Percentiles rank a stretch among this genome's conserved stretches.
Evolutionary conservation across 2,797 vertebrate species (phyloP).

Genomic region (Enteromius afrohamiltoni): DNA sequence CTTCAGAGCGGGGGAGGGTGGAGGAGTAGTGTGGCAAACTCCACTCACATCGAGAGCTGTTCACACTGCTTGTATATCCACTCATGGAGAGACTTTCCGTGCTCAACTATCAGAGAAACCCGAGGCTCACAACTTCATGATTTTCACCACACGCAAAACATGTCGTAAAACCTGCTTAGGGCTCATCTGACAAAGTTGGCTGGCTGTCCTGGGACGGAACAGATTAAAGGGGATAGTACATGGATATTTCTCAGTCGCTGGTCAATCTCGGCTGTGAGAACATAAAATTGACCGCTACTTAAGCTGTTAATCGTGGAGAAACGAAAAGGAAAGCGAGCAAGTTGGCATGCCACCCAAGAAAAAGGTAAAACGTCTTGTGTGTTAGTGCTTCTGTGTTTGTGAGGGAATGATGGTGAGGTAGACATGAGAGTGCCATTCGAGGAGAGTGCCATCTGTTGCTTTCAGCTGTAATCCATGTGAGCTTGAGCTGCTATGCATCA

Average conservation of each 20-base stretch:
- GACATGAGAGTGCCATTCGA: constrained; percentile 63
- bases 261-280: constrained; percentile 20
- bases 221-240: constrained; percentile 42
- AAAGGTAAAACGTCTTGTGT: constrained; percentile 70
- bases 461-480: constrained; percentile 74
- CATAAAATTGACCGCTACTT: constrained; percentile 17
- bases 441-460: constrained; percentile 77
- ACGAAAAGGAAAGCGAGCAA: constrained; percentile 48
- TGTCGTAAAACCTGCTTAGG: constrained; percentile 14
- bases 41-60: constrained; percentile 60
- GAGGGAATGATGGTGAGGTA: constrained; percentile 46
- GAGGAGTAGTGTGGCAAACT: constrained; percentile 62
- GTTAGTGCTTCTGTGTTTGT: constrained; percentile 4
- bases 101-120: neutral
- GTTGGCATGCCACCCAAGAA: constrained; percentile 80
- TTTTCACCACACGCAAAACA: constrained; percentile 14
- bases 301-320: constrained; percentile 56
- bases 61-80: constrained; percentile 45
- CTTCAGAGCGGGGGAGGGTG: constrained; percentile 71
- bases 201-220: constrained; percentile 41
- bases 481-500: constrained; percentile 70
- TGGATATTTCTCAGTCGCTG: constrained; percentile 43
- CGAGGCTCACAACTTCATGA: neutral
- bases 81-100: constrained; percentile 29
- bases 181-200: constrained; percentile 40